phyloP scores from a whole-genome alignment of 2,888 invertebrate species.

The Choristoneura rosaceana region DNA sequence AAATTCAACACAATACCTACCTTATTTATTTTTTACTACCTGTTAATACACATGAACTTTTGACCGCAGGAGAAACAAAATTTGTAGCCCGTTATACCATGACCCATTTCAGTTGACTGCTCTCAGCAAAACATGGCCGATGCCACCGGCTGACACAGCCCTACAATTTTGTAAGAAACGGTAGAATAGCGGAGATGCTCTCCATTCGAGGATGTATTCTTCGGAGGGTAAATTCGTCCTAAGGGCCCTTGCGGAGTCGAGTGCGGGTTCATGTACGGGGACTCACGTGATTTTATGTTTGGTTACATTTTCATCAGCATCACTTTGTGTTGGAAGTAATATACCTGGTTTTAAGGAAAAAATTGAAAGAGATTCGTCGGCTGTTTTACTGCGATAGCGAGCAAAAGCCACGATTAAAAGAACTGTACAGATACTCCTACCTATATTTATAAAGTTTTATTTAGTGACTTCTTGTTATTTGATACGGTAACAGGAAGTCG shows the following conservation, averaged over 20 bases:
- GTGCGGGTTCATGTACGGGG: slow-evolving; percentile 55
- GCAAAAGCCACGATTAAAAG: too few relatives aligned
- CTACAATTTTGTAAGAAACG: slow-evolving; percentile 8
- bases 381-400: too few relatives aligned
- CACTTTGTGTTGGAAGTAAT: neutral
- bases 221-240: slow-evolving; percentile 47
- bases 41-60: too few relatives aligned
- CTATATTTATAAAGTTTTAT: neutral
- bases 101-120: neutral
- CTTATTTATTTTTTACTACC: too few relatives aligned
- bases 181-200: slow-evolving; percentile 28
- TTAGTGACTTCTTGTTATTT: slow-evolving; percentile 11
- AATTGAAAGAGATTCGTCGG: neutral
- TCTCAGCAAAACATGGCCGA: neutral
- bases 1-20: too few relatives aligned
- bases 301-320: slow-evolving; percentile 3
- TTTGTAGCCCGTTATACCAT: neutral
- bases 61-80: too few relatives aligned
- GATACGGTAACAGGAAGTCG: slow-evolving; percentile 39
- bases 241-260: slow-evolving; percentile 61
- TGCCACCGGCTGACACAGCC: neutral
- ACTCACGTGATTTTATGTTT: slow-evolving; percentile 31
- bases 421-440: too few relatives aligned
- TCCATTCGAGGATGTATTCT: slow-evolving; percentile 43
- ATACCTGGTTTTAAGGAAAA: neutral